Base-by-base conservation (phyloP, 2,888 invertebrate species). In the Erebia aethiops region DNA sequence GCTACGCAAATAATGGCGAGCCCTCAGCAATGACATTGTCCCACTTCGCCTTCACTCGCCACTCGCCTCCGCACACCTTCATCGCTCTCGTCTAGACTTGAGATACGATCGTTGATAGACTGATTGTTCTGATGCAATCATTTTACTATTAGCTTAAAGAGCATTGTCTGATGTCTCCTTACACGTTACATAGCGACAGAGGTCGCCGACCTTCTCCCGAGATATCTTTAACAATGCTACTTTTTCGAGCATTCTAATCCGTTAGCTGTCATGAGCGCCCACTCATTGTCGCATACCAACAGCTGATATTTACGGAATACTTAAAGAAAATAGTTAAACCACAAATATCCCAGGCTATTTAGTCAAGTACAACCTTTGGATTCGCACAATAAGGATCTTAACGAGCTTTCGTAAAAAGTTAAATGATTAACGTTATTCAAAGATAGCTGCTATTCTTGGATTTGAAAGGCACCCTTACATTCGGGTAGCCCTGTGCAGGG, bases 1-100 rank as follows among this genome's bases (percentile, higher is more conserved):
- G 87, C 87, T 88, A 90, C 89, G 90, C 91, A 92, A 92, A 92
- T 92, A 92, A 91, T 89, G 87, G 87, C 87, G 83, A 87, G 89
- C 89, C 91, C 90, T 90, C 89, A 83, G 88, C 84, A 87, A 82
- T 90, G 91, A 91, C 91, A 91, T 91, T 90, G 91, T 88, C 90
- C 90, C 85, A 90, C 85, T 87, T 89, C 73, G 74, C 70, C 73
- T 64, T 71, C 74, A 82, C 84, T 46, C 61, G 62, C 46, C 49
- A 21, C 84, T 87, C 84, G 85, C 82, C 82, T 54, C 49, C 49
- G 51, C 51, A 14, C 43, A n/a, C 60, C 14, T 83, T 87, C 84
- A 84, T 81, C 82, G 54, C 16, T 8, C 41, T 64, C 84, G 90
- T 89, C 89, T 89, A 89, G 86, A 89, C 89, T 84, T 78, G 83